Evolutionary conservation across 1,140 invertebrate species (phyloP), one percentile per base, ranked within the genome.

Genomic region (Drosophila pseudoobscura): DNA sequence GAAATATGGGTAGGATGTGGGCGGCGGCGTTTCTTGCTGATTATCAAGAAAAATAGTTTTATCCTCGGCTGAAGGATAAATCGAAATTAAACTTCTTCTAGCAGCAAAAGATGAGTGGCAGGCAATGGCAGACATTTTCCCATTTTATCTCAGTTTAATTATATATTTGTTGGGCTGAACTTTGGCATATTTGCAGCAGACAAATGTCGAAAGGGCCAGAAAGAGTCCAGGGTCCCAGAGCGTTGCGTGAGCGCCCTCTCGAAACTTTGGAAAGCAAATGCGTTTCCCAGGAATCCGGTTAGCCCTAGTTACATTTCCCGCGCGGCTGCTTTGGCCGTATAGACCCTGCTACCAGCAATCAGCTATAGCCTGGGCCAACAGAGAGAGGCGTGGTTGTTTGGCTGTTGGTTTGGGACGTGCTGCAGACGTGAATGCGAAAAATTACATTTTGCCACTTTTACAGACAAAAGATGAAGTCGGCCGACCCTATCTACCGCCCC

Each of bases 381-480:
- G 54, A 63, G 62, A 57, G 79, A 51, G 11, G 31, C 13, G 35
- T 22, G 2, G 15, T 1, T 51, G 31, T n/a, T 51, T 20, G 15
- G 53, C 49, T 35, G 46, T 57, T 15, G 49, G 49, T 13, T 13
- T 26, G 17, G 53, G 74, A 20, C 20, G 20, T 26, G 17, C 29
- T 50, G 56, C 49, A 78, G 69, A 70, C 79, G 55, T 74, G 75
- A 89, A 90, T 87, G 75, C 82, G 78, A 82, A 90, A 90, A 83
- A 90, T 90, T 90, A 87, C 87, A 90, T 87, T 90, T 83, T 73
- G 82, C 88, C 82, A 87, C 82, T 76, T 89, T 76, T 66, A 63
- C 75, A 83, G 78, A 89, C 87, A 78, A 76, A 82, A 78, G 77
- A 75, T 70, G 78, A 89, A 74, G 70, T 59, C 56, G 2, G 20